These are phyloP conservation scores for Enhydra lutris DNA, from an alignment of 2,113 vertebrate species.

Conservation along the genomic window DNA sequence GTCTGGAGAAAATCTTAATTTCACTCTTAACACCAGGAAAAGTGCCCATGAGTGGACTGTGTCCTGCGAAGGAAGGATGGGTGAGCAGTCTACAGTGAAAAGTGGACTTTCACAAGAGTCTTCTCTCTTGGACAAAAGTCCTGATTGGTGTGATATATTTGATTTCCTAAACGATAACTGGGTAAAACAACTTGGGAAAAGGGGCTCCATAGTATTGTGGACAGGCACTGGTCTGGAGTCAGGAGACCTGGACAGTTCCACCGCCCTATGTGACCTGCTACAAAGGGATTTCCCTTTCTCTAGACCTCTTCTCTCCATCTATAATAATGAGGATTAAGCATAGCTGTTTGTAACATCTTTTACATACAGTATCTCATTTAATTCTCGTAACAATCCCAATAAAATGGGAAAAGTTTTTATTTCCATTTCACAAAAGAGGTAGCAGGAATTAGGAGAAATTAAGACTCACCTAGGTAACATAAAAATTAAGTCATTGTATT, in stretches of 20 bases:
- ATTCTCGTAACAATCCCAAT: background rate
- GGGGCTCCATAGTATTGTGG: background rate
- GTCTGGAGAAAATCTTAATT: conserved; percentile 36
- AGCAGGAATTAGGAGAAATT: conserved; percentile 1
- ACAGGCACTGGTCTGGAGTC: background rate
- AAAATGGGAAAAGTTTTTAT: background rate
- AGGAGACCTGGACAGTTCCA: background rate
- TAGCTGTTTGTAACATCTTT: background rate
- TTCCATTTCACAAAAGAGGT: conserved; percentile 1
- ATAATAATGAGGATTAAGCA: background rate
- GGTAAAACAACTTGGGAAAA: background rate
- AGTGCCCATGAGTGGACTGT: background rate
- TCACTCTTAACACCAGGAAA: background rate
- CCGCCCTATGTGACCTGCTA: background rate
- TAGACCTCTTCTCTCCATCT: background rate
- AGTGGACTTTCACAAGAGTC: background rate
- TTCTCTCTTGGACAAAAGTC: background rate
- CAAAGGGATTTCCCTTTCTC: background rate
- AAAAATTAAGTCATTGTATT: background rate
- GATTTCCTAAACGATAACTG: conserved; percentile 14
- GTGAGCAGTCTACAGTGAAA: background rate
- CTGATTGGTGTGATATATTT: conserved; percentile 4
- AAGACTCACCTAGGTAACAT: conserved; percentile 6
- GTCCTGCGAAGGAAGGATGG: background rate
- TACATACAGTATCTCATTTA: background rate